Evolutionary conservation across 1,140 invertebrate species (phyloP).

Genomic region (Tetramorium alpestre): DNA sequence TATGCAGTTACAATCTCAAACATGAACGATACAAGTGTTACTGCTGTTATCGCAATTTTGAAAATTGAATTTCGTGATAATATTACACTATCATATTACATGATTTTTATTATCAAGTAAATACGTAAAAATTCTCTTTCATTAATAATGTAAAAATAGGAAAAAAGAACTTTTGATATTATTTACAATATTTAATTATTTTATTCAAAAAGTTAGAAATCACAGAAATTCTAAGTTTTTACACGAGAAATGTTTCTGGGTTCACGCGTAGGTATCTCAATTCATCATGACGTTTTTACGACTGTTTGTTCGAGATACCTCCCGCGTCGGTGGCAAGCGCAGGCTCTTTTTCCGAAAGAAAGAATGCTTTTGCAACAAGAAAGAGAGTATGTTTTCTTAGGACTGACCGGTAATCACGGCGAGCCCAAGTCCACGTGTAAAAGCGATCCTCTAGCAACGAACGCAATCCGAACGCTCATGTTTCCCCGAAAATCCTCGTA

Average conservation of each 20-base stretch:
- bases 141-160: background rate
- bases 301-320: background rate
- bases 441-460: conserved; percentile 14
- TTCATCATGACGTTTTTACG: background rate
- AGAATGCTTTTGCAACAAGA: background rate
- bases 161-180: background rate
- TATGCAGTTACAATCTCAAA: background rate
- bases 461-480: conserved; percentile 12
- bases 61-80: background rate
- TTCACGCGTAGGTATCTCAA: background rate
- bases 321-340: background rate
- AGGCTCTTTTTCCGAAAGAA: background rate
- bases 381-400: conserved; percentile 23
- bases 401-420: background rate
- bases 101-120: background rate
- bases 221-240: background rate
- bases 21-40: background rate
- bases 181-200: background rate
- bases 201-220: background rate
- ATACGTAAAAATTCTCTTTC: background rate
- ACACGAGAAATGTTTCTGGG: background rate
- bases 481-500: conserved; percentile 54
- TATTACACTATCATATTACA: background rate
- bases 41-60: background rate
- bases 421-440: background rate